Conservation (phyloP, 2,888 invertebrate genomes). For the Synergus umbraculus region DNA sequence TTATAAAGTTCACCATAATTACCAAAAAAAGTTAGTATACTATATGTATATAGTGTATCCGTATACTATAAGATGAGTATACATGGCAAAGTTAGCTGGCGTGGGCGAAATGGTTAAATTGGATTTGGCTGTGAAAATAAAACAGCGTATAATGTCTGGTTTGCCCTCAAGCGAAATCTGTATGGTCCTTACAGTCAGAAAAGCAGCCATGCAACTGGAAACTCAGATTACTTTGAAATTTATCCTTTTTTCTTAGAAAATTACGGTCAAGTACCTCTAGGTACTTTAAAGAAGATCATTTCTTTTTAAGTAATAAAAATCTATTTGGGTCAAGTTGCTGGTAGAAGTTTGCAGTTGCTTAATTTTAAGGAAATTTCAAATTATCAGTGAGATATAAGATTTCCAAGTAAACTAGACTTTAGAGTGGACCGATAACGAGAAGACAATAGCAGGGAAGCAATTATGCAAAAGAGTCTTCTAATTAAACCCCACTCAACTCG, state of each 20-base stretch:
- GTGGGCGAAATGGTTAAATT: constrained; percentile 49
- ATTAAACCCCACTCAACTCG: constrained; percentile 6
- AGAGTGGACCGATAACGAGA: background rate
- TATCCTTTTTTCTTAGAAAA: constrained; percentile 14
- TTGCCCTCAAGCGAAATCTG: constrained; percentile 12
- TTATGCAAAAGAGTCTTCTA: constrained; percentile 17
- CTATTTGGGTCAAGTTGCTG: background rate
- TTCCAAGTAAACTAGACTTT: background rate
- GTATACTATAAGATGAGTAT: no score
- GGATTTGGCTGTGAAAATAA: constrained; percentile 53
- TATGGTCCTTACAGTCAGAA: constrained; percentile 22
- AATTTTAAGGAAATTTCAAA: background rate
- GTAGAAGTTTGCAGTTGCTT: background rate
- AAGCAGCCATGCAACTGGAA: constrained; percentile 21
- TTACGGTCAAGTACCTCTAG: background rate
- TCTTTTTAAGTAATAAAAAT: no score
- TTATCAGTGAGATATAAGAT: background rate
- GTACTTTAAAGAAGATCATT: background rate
- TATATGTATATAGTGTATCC: no score
- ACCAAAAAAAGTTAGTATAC: no score
- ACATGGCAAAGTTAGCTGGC: constrained; percentile 35
- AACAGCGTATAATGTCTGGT: constrained; percentile 43
- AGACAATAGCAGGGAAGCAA: background rate
- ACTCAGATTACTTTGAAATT: constrained; percentile 22
- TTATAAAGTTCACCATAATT: no score